Evolutionary conservation across 2,113 vertebrate genomes (phyloP), one percentile per base, ranked within the genome.

Genomic region (Forbesichthys agassizii): DNA sequence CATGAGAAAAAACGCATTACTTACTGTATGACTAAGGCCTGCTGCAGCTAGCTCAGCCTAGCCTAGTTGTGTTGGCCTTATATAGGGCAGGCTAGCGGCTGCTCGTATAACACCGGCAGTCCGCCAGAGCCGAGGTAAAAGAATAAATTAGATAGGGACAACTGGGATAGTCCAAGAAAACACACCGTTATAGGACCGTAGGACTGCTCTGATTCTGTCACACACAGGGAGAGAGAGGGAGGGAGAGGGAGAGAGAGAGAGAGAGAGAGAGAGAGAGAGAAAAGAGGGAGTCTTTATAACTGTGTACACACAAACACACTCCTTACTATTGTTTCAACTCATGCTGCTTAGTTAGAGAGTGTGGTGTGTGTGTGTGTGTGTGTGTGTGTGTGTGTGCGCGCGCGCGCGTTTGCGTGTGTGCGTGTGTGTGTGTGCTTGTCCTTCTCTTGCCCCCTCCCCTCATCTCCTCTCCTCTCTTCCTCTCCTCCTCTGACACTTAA

Each of bases 401-500:
- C n/a, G 11, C n/a, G n/a, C n/a, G n/a, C n/a, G n/a, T n/a, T n/a
- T 54, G 12, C 16, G 13, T 14, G 13, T 65, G 63, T 42, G 63
- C 13, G 18, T 52, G 48, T 53, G 48, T 53, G 48, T 27, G 47
- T 52, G 20, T 53, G 48, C 36, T 6, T 42, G 36, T 73, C 65
- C 65, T 69, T 64, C 61, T 49, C 14, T 77, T 71, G 66, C 75
- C 71, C 63, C 84, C 91, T 90, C 86, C 88, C 78, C 65, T 84
- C 83, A 91, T 79, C 91, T 93, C 85, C 91, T 80, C 36, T 42
- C 36, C 4, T 42, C 36, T 42, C 36, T 8, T 42, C 36, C 36
- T 42, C 36, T 42, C 36, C 7, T 42, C 36, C 7, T 42, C 36
- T 42, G 93, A 94, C 88, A 93, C 92, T 93, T 94, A 95, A 97